These are phyloP conservation scores for Eucidaris tribuloides DNA, from an alignment of 35 echinoderm and acorn worm genomes.

Conservation along the genomic window DNA sequence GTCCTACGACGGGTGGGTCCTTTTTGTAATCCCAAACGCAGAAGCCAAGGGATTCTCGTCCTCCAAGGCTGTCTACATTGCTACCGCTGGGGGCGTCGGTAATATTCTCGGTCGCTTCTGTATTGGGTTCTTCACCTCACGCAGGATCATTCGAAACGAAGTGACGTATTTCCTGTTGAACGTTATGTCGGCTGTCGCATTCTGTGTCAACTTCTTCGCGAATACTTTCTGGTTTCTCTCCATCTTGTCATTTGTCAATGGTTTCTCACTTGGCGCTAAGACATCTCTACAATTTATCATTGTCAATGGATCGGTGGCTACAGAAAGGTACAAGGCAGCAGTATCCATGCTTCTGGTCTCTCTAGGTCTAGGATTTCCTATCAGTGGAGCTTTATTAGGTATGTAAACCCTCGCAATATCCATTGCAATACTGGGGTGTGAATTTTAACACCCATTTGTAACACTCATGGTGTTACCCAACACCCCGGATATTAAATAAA, in stretches of 20 bases:
- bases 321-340: neutral
- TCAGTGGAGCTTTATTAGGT: conserved; percentile 12
- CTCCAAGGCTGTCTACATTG: neutral
- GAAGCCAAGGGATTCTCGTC: conserved; percentile 1
- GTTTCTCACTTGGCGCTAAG: neutral
- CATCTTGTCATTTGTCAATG: neutral
- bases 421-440: no score
- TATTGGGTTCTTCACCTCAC: conserved; percentile 6
- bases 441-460: no score
- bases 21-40: conserved; percentile 12
- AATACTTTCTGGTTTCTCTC: conserved; percentile 10
- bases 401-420: no score
- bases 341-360: conserved; percentile 1
- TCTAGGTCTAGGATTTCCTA: conserved; percentile 2
- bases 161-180: neutral
- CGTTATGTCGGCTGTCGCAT: neutral
- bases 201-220: neutral
- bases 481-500: no score
- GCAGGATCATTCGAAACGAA: neutral
- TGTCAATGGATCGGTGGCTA: neutral
- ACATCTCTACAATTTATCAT: conserved; percentile 22
- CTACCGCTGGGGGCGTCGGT: neutral
- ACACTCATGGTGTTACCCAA: no score
- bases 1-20: conserved; percentile 20
- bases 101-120: conserved; percentile 8